Conservation (phyloP, 2,113 vertebrate genomes). For the Lophura nycthemera region DNA sequence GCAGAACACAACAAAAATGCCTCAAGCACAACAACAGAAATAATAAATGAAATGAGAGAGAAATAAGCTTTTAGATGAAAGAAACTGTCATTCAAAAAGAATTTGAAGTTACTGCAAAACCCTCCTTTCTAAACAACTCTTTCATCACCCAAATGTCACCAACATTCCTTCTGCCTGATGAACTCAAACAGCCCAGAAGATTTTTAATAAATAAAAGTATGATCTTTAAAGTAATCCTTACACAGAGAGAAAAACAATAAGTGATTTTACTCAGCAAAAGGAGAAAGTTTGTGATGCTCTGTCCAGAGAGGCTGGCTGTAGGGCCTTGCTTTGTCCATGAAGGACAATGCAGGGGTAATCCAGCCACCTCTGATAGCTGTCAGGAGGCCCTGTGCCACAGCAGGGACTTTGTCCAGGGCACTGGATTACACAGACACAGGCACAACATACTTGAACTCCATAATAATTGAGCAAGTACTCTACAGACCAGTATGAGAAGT, state of each 20-base stretch:
- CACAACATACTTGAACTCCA: neutral
- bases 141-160: neutral
- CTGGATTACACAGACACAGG: neutral
- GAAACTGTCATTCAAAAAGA: neutral
- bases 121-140: neutral
- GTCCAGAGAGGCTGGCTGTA: neutral
- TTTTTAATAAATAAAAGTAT: neutral
- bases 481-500: neutral
- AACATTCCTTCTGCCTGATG: rapidly evolving
- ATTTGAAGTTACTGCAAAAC: neutral
- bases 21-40: neutral
- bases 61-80: neutral
- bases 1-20: neutral
- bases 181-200: neutral
- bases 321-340: rapidly evolving
- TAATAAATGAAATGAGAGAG: neutral
- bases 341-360: neutral
- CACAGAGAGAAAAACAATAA: neutral
- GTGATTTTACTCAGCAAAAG: neutral
- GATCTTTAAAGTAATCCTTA: neutral
- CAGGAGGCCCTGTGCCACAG: neutral
- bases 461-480: neutral
- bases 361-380: neutral
- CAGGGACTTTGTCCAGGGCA: neutral
- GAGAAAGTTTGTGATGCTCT: neutral